These are phyloP conservation scores for Gambusia yucatana DNA, from an alignment of 2,797 vertebrate species.

Conservation along the genomic window DNA sequence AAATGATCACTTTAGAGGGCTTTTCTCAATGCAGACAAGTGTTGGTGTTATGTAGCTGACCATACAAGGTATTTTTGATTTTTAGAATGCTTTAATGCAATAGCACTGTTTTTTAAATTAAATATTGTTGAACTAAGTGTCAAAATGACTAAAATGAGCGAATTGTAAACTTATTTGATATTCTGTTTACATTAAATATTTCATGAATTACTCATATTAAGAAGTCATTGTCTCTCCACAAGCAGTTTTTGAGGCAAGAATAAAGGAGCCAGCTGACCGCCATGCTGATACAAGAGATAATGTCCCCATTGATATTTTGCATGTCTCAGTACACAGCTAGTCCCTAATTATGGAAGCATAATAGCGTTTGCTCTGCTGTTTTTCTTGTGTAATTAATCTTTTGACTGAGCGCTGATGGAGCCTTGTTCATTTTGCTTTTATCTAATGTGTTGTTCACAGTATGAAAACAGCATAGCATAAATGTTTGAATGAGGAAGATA, in stretches of 20 bases:
- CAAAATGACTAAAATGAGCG: constrained; percentile 9
- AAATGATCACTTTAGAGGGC: not conserved
- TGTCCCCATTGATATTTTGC: constrained; percentile 24
- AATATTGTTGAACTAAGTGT: not conserved
- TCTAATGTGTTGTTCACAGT: constrained; percentile 19
- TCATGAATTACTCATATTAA: constrained; percentile 23
- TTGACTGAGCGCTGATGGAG: constrained; percentile 46
- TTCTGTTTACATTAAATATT: constrained; percentile 13
- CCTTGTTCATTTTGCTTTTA: constrained; percentile 22
- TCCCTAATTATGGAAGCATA: constrained; percentile 52
- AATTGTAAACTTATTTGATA: constrained; percentile 8
- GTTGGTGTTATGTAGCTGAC: not conserved
- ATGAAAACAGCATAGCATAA: constrained; percentile 12
- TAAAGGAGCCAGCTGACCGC: constrained; percentile 42
- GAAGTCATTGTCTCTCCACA: constrained; percentile 24
- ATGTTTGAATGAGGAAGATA: constrained; percentile 2
- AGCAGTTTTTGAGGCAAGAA: constrained; percentile 26
- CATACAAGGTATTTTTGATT: not conserved
- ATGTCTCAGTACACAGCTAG: constrained; percentile 47
- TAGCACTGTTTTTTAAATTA: not conserved
- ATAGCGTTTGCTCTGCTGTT: constrained; percentile 56
- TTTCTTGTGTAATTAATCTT: constrained; percentile 53
- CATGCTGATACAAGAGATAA: constrained; percentile 24
- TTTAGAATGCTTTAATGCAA: not conserved
- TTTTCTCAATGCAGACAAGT: not conserved